Conservation (phyloP, 2,797 vertebrate species). For the Sandelia bainsii region DNA sequence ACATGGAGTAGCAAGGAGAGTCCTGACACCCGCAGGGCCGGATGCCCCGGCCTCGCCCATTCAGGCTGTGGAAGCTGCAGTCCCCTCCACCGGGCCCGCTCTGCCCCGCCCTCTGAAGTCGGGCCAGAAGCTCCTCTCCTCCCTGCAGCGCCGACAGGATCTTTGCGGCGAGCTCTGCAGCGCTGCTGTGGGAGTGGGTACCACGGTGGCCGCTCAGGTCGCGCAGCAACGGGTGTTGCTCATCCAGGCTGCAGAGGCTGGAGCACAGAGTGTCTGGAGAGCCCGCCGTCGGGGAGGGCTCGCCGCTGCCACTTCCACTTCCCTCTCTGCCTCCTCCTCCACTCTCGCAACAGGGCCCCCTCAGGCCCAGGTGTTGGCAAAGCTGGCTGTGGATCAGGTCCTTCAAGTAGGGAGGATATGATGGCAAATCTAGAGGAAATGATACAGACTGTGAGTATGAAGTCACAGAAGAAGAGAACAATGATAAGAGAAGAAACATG, state of each 20-base stretch:
- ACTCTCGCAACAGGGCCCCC: constrained; percentile 78
- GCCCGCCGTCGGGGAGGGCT: constrained; percentile 90
- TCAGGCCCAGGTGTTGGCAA: constrained; percentile 87
- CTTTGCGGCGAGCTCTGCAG: constrained; percentile 90
- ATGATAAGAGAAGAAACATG: neutral
- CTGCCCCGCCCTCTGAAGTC: constrained; percentile 84
- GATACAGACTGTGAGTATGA: constrained; percentile 45
- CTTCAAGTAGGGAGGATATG: constrained; percentile 88
- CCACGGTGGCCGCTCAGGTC: constrained; percentile 82
- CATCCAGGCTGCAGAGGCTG: constrained; percentile 96
- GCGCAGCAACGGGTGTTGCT: constrained; percentile 87
- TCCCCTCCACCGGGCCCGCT: constrained; percentile 77
- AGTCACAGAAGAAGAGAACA: constrained; percentile 13
- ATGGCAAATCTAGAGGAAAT: constrained; percentile 75
- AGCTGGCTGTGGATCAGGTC: constrained; percentile 92
- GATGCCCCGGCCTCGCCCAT: constrained; percentile 84
- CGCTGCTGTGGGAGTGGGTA: constrained; percentile 67
- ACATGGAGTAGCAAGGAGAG: constrained; percentile 90
- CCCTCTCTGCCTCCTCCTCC: constrained; percentile 85
- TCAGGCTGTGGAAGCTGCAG: constrained; percentile 89
- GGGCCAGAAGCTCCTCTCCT: constrained; percentile 89
- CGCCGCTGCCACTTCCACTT: constrained; percentile 83
- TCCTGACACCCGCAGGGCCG: constrained; percentile 86
- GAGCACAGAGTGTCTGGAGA: constrained; percentile 96
- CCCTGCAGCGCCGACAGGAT: constrained; percentile 90